Percentiles rank a stretch among this genome's conserved stretches.
phyloP scores from a whole-genome alignment of 1,140 invertebrate species.

The Drosophila ironensis region DNA sequence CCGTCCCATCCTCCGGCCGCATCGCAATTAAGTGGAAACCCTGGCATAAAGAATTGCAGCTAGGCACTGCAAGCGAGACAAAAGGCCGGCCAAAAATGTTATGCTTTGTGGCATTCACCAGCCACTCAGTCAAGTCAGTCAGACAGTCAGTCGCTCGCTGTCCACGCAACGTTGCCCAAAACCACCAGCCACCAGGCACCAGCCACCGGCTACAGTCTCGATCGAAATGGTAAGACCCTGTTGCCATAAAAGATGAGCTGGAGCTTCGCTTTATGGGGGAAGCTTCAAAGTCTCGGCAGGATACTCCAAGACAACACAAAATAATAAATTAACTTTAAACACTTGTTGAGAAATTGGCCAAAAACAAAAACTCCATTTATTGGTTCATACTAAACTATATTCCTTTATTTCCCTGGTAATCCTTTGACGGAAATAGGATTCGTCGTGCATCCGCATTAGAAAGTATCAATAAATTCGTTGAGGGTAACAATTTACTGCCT shows the following conservation, averaged over 20 bases:
- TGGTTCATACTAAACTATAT: no score
- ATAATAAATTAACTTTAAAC: background rate
- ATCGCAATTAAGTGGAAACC: slow-evolving; percentile 49
- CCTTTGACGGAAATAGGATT: no score
- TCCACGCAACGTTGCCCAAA: slow-evolving; percentile 34
- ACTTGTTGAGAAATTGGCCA: no score
- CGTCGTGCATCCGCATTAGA: background rate
- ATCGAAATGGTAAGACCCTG: background rate
- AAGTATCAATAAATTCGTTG: background rate
- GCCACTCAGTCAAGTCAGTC: slow-evolving; percentile 13
- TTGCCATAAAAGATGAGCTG: background rate
- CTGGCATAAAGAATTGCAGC: slow-evolving; percentile 33
- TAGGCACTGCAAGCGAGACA: slow-evolving; percentile 7
- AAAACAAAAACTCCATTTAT: no score
- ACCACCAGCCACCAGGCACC: no score
- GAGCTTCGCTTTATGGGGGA: slow-evolving; percentile 1
- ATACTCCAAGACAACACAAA: no score
- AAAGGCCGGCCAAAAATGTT: slow-evolving; percentile 49
- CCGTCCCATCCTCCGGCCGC: slow-evolving; percentile 9
- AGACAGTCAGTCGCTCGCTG: slow-evolving; percentile 19
- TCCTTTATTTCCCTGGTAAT: no score
- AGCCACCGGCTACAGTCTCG: slow-evolving; percentile 18
- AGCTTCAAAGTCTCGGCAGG: background rate
- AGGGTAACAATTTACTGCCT: background rate
- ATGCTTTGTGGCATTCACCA: slow-evolving; percentile 54